A percentile compares a stretch with the other conserved stretches of the same genome.
Evolutionary conservation across 2,888 invertebrate species (phyloP).

Genomic region (Baccha elongata): DNA sequence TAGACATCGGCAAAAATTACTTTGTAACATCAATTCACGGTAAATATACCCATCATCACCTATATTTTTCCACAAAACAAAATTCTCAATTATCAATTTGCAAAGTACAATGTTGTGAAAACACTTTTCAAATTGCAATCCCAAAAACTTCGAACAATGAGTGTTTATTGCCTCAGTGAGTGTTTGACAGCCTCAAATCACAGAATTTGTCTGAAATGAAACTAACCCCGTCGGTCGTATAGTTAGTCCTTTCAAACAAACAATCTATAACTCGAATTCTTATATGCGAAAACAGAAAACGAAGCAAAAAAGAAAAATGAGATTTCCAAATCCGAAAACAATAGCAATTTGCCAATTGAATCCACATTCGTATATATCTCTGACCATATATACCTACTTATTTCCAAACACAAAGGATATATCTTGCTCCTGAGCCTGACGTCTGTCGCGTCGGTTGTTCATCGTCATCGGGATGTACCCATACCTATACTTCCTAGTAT

Average conservation of each 20-base stretch:
- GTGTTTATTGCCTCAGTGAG: constrained; percentile 67
- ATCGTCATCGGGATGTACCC: constrained; percentile 21
- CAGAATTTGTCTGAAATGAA: constrained; percentile 40
- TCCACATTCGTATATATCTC: constrained; percentile 55
- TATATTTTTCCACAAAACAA: constrained; percentile 47
- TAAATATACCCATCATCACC: constrained; percentile 73
- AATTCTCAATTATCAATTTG: constrained; percentile 69
- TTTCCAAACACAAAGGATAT: constrained; percentile 63
- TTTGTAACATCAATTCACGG: constrained; percentile 63
- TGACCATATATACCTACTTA: too few relatives aligned
- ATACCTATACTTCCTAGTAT: too few relatives aligned
- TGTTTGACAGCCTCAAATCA: constrained; percentile 72
- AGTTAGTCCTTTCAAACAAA: background rate
- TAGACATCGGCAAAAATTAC: constrained; percentile 43
- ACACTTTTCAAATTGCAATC: constrained; percentile 71
- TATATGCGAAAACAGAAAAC: constrained; percentile 12
- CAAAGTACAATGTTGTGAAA: constrained; percentile 68
- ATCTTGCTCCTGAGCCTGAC: constrained; percentile 30
- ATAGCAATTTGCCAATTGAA: constrained; percentile 72
- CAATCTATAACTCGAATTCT: background rate
- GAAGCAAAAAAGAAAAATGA: constrained; percentile 38
- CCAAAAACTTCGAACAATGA: constrained; percentile 56
- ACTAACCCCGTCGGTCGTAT: constrained; percentile 35
- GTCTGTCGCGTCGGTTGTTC: too few relatives aligned
- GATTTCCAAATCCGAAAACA: constrained; percentile 69